Conservation (phyloP, 2,797 vertebrate species). For the Alauda arvensis region DNA sequence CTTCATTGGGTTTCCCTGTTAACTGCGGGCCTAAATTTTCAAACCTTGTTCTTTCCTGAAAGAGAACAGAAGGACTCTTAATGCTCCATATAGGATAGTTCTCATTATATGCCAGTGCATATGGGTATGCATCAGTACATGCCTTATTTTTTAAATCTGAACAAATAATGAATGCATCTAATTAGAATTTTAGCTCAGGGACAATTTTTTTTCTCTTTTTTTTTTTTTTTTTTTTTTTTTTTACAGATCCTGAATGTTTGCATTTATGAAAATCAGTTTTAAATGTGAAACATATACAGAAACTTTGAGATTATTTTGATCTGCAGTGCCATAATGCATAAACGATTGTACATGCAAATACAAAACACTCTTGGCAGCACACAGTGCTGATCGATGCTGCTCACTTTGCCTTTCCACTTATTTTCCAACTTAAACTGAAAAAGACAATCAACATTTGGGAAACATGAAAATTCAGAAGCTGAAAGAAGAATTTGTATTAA, state of each 20-base stretch:
- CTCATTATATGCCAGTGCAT: neutral
- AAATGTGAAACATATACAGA: conserved; percentile 55
- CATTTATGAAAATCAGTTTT: conserved; percentile 58
- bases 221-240: conserved; percentile 24
- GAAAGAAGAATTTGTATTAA: conserved; percentile 44
- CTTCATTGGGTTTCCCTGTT: conserved; percentile 88
- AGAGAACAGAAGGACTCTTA: conserved; percentile 59
- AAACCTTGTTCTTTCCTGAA: conserved; percentile 92
- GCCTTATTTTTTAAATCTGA: conserved; percentile 9
- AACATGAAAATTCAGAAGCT: conserved; percentile 37
- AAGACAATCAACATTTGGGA: conserved; percentile 46
- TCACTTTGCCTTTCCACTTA: conserved; percentile 21
- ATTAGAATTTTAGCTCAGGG: conserved; percentile 33
- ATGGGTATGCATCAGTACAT: neutral
- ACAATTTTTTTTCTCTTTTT: neutral
- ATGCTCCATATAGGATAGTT: neutral
- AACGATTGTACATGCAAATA: conserved; percentile 44
- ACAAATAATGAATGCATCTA: conserved; percentile 19
- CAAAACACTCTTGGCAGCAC: conserved; percentile 46
- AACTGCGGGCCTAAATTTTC: conserved; percentile 90
- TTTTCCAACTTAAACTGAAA: conserved; percentile 46
- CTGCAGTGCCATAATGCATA: conserved; percentile 12
- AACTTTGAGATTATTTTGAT: conserved; percentile 59
- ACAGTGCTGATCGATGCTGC: neutral
- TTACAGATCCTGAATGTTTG: conserved; percentile 36